A percentile compares a stretch with the other conserved stretches of the same genome.
Evolutionary conservation across 2,113 vertebrate species (phyloP).

Genomic region (Taurulus bubalis): DNA sequence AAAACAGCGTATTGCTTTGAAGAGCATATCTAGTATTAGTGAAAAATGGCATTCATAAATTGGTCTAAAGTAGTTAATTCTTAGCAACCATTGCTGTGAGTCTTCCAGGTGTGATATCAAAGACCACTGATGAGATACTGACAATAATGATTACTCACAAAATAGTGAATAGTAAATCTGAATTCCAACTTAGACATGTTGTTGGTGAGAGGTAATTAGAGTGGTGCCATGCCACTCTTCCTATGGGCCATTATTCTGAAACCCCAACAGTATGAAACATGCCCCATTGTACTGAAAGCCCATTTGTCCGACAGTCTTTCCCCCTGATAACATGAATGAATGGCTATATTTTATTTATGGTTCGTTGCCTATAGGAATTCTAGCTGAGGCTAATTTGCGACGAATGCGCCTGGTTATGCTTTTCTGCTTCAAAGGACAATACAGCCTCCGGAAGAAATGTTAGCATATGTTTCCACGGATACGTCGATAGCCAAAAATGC

Average conservation of each 20-base stretch:
- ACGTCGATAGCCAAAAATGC: neutral
- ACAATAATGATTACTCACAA: neutral
- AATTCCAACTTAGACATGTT: neutral
- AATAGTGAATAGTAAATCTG: neutral
- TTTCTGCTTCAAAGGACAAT: neutral
- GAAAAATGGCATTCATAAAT: neutral
- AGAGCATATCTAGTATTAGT: neutral
- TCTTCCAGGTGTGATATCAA: neutral
- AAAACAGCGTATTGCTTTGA: neutral
- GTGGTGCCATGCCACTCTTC: neutral
- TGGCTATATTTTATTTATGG: neutral
- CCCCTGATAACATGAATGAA: neutral
- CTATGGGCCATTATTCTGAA: neutral
- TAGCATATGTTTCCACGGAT: neutral
- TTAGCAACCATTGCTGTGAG: neutral
- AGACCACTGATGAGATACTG: neutral
- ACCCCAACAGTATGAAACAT: neutral
- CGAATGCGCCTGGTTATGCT: neutral
- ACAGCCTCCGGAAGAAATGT: neutral
- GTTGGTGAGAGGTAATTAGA: neutral
- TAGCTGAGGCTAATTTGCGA: neutral
- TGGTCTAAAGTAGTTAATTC: neutral
- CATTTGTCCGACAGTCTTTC: neutral
- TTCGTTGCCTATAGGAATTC: neutral
- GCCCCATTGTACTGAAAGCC: neutral